A percentile compares a stretch with the other conserved stretches of the same genome.
Evolutionary conservation across 1,140 invertebrate genomes (phyloP).

Genomic region (Drosophila ercepeae): DNA sequence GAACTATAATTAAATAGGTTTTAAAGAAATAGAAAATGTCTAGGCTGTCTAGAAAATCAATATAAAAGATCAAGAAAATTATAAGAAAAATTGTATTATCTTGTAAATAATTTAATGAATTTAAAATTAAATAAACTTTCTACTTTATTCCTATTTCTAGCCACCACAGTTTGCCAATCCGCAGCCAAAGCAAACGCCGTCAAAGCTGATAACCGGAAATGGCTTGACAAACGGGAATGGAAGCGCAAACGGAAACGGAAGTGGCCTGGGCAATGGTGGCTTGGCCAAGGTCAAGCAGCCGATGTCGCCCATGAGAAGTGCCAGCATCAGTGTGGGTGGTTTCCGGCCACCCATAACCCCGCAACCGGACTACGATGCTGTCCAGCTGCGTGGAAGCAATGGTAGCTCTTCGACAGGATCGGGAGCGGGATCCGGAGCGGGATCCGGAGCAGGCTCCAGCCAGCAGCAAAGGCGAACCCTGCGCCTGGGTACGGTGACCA

Average conservation of each 20-base stretch:
- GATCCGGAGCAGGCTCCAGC: neutral
- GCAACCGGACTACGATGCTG: slow-evolving; percentile 86
- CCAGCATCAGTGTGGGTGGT: slow-evolving; percentile 53
- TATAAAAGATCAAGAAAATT: too few species aligned
- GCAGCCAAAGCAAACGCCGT: slow-evolving; percentile 32
- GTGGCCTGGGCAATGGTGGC: slow-evolving; percentile 5
- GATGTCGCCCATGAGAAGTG: slow-evolving; percentile 61
- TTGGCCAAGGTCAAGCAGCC: slow-evolving; percentile 42
- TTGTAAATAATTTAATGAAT: neutral
- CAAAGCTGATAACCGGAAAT: slow-evolving; percentile 41
- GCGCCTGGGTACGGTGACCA: slow-evolving; percentile 86
- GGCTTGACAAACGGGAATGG: slow-evolving; percentile 7
- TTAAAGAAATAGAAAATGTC: too few species aligned
- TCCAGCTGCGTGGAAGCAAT: slow-evolving; percentile 51
- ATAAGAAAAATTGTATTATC: neutral
- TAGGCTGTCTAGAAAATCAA: too few species aligned
- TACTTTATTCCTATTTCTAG: slow-evolving; percentile 46
- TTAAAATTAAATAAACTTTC: neutral
- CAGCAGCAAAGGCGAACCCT: slow-evolving; percentile 65
- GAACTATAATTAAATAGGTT: too few species aligned
- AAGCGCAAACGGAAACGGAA: slow-evolving; percentile 5
- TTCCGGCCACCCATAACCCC: slow-evolving; percentile 84
- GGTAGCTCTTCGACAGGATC: slow-evolving; percentile 47
- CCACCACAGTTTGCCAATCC: slow-evolving; percentile 82
- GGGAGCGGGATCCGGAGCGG: neutral